Conservation (phyloP, 2,113 vertebrate species). For the Bujurquina vittata region DNA sequence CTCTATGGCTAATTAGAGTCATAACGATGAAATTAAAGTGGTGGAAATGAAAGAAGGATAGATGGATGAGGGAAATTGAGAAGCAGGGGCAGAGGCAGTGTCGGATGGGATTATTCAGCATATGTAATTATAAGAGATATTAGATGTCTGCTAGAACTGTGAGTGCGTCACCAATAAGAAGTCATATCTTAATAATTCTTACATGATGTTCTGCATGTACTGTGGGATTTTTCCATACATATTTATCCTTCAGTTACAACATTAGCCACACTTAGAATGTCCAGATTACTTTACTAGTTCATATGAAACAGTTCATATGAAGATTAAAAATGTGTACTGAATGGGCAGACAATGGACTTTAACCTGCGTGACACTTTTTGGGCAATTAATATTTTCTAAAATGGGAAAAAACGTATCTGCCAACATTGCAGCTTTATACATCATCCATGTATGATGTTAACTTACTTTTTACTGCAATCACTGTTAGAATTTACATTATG, state of each 20-base stretch:
- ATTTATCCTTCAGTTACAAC: background rate
- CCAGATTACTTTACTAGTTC: background rate
- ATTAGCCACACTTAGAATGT: background rate
- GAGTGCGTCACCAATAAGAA: constrained; percentile 32
- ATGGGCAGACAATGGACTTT: background rate
- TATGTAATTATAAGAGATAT: constrained; percentile 61
- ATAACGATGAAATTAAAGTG: constrained; percentile 64
- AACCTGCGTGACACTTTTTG: constrained; percentile 6
- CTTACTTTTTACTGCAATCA: constrained; percentile 1
- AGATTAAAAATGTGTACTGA: background rate
- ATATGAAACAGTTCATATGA: background rate
- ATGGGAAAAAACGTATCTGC: background rate
- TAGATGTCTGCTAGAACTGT: constrained; percentile 45
- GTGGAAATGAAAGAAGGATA: constrained; percentile 52
- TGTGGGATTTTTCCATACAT: constrained; percentile 13
- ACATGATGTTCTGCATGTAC: constrained; percentile 36
- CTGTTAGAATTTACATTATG: constrained; percentile 5
- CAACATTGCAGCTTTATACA: constrained; percentile 30
- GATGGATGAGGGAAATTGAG: constrained; percentile 33
- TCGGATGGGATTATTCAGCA: constrained; percentile 50
- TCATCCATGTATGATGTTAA: constrained; percentile 22
- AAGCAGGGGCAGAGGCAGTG: background rate
- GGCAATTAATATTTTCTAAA: background rate
- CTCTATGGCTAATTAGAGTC: constrained; percentile 67
- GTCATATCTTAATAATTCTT: constrained; percentile 53